Conservation (phyloP, 2,797 vertebrate genomes). For the Cossypha niveicapilla region DNA sequence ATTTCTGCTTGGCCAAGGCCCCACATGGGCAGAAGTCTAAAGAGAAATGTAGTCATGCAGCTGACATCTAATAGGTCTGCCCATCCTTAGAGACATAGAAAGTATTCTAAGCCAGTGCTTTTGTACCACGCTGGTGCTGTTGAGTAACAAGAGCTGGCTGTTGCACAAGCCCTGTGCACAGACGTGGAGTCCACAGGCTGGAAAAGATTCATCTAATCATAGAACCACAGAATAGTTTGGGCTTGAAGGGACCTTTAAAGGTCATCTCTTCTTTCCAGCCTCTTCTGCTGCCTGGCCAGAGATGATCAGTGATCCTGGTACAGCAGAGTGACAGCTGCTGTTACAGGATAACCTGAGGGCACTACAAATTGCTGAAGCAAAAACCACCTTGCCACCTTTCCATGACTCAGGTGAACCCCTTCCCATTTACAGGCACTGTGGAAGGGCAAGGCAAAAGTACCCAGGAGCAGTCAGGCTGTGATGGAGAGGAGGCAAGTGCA, state of each 20-base stretch:
- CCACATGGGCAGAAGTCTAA: background rate
- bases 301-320: background rate
- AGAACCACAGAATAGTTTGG: background rate
- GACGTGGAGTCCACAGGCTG: background rate
- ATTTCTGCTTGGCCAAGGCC: background rate
- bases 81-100: background rate
- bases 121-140: background rate
- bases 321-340: background rate
- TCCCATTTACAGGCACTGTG: accelerated
- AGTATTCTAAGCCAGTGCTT: background rate
- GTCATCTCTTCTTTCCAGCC: background rate
- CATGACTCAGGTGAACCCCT: accelerated
- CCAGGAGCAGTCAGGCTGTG: accelerated
- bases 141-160: constrained; percentile 13
- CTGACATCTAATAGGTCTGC: background rate
- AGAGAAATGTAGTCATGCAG: background rate
- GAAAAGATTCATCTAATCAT: background rate
- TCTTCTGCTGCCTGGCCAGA: background rate
- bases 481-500: background rate
- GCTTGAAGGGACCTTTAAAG: constrained; percentile 2
- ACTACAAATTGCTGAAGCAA: background rate
- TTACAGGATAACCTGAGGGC: background rate
- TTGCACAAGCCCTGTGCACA: background rate
- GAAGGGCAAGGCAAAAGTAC: background rate
- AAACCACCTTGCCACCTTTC: background rate